phyloP scores from a whole-genome alignment of 2,113 vertebrate species.

The Salminus brasiliensis region DNA sequence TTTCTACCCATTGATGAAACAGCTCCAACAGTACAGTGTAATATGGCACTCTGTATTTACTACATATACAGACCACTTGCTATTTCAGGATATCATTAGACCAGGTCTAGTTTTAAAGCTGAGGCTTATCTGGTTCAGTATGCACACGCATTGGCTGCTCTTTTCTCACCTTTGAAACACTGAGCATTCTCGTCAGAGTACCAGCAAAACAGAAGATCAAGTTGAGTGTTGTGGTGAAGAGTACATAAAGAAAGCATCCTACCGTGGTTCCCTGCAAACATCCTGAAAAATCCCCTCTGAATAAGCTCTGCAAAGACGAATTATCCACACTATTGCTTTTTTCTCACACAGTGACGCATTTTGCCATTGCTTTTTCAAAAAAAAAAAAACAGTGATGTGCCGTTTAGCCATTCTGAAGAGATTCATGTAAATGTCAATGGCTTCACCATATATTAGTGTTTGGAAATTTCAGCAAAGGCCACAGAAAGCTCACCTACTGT shows the following conservation, averaged over 20 bases:
- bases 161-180: neutral
- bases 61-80: neutral
- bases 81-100: neutral
- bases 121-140: neutral
- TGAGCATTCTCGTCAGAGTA: neutral
- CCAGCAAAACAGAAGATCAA: neutral
- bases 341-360: neutral
- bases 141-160: neutral
- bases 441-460: neutral
- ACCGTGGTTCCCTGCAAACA: neutral
- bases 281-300: constrained; percentile 1
- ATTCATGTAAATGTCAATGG: constrained; percentile 26
- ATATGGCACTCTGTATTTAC: neutral
- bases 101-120: neutral
- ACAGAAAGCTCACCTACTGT: constrained; percentile 20
- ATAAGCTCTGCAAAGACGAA: neutral
- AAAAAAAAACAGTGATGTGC: neutral
- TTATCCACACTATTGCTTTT: neutral
- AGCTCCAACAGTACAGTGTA: too few relatives aligned
- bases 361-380: neutral
- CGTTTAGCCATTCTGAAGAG: neutral
- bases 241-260: neutral
- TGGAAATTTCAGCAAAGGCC: constrained; percentile 34
- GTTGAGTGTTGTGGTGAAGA: neutral
- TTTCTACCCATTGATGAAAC: neutral